Base-by-base conservation (phyloP, 2,888 invertebrate species). In the Cremastinae sp. region DNA sequence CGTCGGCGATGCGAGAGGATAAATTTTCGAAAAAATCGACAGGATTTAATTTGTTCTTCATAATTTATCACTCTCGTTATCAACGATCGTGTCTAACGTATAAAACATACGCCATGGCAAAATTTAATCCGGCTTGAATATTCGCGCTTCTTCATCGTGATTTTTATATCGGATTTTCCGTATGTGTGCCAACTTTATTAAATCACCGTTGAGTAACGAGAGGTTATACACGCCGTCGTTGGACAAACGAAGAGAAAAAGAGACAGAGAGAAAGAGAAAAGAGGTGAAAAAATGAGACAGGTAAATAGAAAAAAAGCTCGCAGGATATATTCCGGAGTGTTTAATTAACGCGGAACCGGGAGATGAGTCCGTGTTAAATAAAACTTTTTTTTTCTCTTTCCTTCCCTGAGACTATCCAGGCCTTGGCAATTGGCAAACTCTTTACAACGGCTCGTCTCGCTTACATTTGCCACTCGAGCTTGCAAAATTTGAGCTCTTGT, bases 261-360 rank as follows among this genome's bases (percentile, higher is more conserved):
- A 1, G 20, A 14, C 20, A 28, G 28, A 28, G 12, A 12, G 12
- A 8, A 59, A 35, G 8, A n/a, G 1, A 7, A 8, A 45, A 10
- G 41, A 45, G 5, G 28, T 28, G 28, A 28, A 28, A 28, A 16
- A 35, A 12, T 35, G 20, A 1, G 20, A 14, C 20, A 28, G 28
- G 12, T 1, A 12, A 5, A 8, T 53, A 35, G 8, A n/a, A 28
- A 28, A 28, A 28, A 28, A 28, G 28, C 28, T 28, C 28, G 28
- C 28, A 28, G 41, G 12, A 35, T 10, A 39, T 9, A 39, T 20
- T 41, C 4, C n/a, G 9, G 45, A 28, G 39, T 28, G 51, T 64
- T 76, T 68, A 59, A 72, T 72, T 64, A 68, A 22, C 39, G 37
- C n/a, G 45, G 43, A 53, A 35, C 10, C 35, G 16, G 20, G 10